These are phyloP conservation scores for Latrodectus geometricus DNA, from an alignment of 1,140 invertebrate species.

Conservation along the genomic window DNA sequence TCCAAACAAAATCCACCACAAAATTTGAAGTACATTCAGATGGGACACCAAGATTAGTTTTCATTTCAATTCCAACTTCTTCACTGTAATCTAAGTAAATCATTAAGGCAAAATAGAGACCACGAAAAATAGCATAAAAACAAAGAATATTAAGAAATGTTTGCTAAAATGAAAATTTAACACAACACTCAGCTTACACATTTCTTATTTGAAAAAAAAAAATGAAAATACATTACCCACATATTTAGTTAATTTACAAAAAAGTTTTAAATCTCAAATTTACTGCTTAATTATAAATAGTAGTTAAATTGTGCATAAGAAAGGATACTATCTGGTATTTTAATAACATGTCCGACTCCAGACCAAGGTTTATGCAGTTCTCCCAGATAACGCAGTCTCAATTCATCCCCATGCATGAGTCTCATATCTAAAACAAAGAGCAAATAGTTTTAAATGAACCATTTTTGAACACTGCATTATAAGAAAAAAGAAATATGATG, in stretches of 20 bases:
- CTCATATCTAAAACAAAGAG: constrained; percentile 85
- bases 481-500: neutral
- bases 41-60: constrained; percentile 88
- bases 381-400: constrained; percentile 92
- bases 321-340: constrained; percentile 91
- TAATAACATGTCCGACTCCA: constrained; percentile 95
- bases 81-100: constrained; percentile 84
- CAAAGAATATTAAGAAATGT: neutral
- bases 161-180: neutral
- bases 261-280: too few relatives aligned
- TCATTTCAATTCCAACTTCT: constrained; percentile 97
- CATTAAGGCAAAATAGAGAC: constrained; percentile 33
- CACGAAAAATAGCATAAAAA: constrained; percentile 7
- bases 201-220: too few relatives aligned
- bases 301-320: constrained; percentile 10
- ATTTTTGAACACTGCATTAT: too few relatives aligned
- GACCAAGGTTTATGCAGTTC: constrained; percentile 94
- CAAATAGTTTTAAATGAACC: neutral
- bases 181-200: neutral
- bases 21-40: constrained; percentile 94
- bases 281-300: too few relatives aligned
- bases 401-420: constrained; percentile 99
- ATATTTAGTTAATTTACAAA: too few relatives aligned
- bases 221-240: too few relatives aligned
- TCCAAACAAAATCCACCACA: constrained; percentile 99